Percentiles rank a stretch among this genome's conserved stretches.
These are phyloP conservation scores for Habrosyne pyritoides DNA, from an alignment of 2,888 invertebrate species.

Conservation along the genomic window DNA sequence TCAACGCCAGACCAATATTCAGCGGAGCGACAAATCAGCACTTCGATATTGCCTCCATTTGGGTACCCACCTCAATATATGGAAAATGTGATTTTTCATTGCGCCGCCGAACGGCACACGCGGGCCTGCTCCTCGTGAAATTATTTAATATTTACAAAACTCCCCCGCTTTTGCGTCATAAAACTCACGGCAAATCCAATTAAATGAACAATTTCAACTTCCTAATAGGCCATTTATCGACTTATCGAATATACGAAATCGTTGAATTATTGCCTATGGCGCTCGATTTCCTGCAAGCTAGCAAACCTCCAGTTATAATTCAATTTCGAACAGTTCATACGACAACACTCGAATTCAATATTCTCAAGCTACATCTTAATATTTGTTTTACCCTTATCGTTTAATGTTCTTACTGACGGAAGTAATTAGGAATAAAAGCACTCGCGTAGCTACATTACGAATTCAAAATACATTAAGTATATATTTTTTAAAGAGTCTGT, in stretches of 20 bases:
- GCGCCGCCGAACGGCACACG: slow-evolving; percentile 42
- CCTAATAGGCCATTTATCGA: slow-evolving; percentile 55
- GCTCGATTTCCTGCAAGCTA: slow-evolving; percentile 16
- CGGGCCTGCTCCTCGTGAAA: slow-evolving; percentile 18
- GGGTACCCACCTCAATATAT: slow-evolving; percentile 74
- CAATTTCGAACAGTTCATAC: slow-evolving; percentile 5
- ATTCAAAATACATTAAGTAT: too few relatives aligned
- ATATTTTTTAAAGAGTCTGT: too few relatives aligned
- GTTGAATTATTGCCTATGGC: slow-evolving; percentile 24
- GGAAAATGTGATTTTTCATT: slow-evolving; percentile 75
- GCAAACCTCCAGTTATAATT: not conserved
- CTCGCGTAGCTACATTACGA: too few relatives aligned
- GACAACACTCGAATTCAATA: not conserved
- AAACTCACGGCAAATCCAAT: slow-evolving; percentile 47
- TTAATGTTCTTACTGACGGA: not conserved
- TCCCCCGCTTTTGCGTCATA: slow-evolving; percentile 31
- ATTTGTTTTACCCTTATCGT: not conserved
- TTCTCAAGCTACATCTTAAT: not conserved
- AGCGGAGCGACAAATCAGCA: slow-evolving; percentile 80
- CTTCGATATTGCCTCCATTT: slow-evolving; percentile 82
- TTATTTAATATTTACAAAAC: slow-evolving; percentile 50
- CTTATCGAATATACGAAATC: slow-evolving; percentile 43
- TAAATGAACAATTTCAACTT: slow-evolving; percentile 57
- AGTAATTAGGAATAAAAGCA: not conserved
- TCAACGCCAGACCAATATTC: slow-evolving; percentile 79